Conservation (phyloP, 30 jellyfish, hydroid and myxozoan species). For the Aurelia sp. region DNA sequence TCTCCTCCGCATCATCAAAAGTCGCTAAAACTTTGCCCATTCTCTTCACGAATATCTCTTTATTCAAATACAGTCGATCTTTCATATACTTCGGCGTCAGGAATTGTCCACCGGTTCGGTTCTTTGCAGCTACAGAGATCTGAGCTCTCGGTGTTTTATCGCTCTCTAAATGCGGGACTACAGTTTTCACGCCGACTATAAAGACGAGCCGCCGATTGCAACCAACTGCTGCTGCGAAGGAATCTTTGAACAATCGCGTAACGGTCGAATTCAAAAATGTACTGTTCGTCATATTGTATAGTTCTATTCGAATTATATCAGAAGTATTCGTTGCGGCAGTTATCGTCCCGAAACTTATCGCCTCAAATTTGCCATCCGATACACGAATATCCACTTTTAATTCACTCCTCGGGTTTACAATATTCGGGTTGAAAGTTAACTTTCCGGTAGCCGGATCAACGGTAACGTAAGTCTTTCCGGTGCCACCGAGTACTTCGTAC, state of each 20-base stretch:
- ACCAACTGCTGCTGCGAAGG: slow-evolving; percentile 87
- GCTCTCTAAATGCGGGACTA: background rate
- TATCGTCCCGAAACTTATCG: slow-evolving; percentile 72
- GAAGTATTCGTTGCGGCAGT: slow-evolving; percentile 67
- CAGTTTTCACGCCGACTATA: slow-evolving; percentile 76
- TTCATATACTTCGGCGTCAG: slow-evolving; percentile 75
- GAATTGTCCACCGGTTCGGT: slow-evolving; percentile 65
- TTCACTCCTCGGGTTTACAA: slow-evolving; percentile 80
- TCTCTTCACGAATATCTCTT: slow-evolving; percentile 30
- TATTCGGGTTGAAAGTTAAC: slow-evolving; percentile 71
- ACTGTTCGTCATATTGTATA: slow-evolving; percentile 71
- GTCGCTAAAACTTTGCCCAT: slow-evolving; percentile 65
- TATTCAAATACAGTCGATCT: slow-evolving; percentile 72
- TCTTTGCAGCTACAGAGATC: slow-evolving; percentile 90
- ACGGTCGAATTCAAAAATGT: slow-evolving; percentile 66
- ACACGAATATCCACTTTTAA: slow-evolving; percentile 77
- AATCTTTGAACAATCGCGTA: slow-evolving; percentile 66
- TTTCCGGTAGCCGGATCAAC: slow-evolving; percentile 78
- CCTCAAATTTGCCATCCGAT: slow-evolving; percentile 70
- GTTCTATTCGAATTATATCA: slow-evolving; percentile 78
- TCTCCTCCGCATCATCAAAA: slow-evolving; percentile 86
- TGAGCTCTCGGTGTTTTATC: slow-evolving; percentile 63
- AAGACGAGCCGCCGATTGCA: slow-evolving; percentile 80
- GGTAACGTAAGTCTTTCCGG: slow-evolving; percentile 74
- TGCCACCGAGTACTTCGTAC: slow-evolving; percentile 75